A percentile compares a stretch with the other conserved stretches of the same genome.
Conservation (phyloP, 2,888 invertebrate species). For the Cheilosia urbana region DNA sequence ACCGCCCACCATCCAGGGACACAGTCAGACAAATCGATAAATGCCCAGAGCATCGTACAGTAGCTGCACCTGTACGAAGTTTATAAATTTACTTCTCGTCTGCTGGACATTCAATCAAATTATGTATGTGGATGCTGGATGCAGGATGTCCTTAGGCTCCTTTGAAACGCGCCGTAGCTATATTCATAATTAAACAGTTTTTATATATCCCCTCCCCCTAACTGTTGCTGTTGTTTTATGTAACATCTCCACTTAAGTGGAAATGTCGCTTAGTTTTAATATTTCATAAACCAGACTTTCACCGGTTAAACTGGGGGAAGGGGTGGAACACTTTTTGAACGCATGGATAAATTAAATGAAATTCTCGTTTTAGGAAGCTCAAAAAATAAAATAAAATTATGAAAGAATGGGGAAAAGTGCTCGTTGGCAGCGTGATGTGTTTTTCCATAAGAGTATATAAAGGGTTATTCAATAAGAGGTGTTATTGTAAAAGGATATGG, state of each 20-base stretch:
- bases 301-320: neutral
- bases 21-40: conserved; percentile 57
- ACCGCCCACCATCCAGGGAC: no score
- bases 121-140: conserved; percentile 52
- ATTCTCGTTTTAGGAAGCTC: conserved; percentile 30
- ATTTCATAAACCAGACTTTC: conserved; percentile 43
- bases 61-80: conserved; percentile 54
- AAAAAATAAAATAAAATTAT: neutral
- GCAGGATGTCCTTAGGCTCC: conserved; percentile 34
- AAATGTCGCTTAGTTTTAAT: conserved; percentile 48
- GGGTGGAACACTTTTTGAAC: conserved; percentile 7
- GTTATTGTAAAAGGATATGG: no score
- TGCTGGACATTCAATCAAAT: conserved; percentile 70
- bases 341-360: conserved; percentile 53
- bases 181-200: conserved; percentile 49
- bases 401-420: conserved; percentile 8
- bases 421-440: neutral
- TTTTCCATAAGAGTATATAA: conserved; percentile 25
- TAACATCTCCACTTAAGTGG: conserved; percentile 20
- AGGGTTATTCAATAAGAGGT: no score
- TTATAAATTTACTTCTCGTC: conserved; percentile 73
- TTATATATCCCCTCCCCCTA: conserved; percentile 30
- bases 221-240: conserved; percentile 10
- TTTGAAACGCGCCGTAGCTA: conserved; percentile 32
- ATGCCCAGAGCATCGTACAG: conserved; percentile 20